phyloP scores from a whole-genome alignment of 2,113 vertebrate genomes.

The Forbesichthys agassizii region DNA sequence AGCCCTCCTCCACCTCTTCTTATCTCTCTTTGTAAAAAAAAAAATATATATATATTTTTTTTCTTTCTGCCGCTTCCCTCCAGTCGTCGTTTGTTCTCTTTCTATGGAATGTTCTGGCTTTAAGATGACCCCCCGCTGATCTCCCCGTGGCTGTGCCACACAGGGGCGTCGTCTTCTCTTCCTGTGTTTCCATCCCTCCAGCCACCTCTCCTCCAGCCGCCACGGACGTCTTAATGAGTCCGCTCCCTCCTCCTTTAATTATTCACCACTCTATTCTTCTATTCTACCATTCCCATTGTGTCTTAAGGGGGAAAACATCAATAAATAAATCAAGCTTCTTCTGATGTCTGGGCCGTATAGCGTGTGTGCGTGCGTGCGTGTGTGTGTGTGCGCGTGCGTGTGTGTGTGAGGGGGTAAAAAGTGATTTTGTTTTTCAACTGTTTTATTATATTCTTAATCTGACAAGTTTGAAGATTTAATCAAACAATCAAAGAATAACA shows the following conservation, averaged over 20 bases:
- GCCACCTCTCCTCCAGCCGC: constrained; percentile 33
- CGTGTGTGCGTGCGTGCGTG: constrained; percentile 4
- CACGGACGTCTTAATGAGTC: constrained; percentile 69
- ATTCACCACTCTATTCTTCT: constrained; percentile 70
- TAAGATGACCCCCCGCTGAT: constrained; percentile 40
- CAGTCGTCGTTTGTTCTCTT: constrained; percentile 20
- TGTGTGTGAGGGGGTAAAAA: background rate
- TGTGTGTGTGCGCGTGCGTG: background rate
- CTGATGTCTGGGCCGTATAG: constrained; percentile 28
- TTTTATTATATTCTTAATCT: constrained; percentile 8
- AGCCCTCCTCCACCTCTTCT: constrained; percentile 2
- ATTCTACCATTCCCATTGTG: constrained; percentile 64
- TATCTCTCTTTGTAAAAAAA: background rate
- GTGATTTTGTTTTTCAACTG: constrained; percentile 6
- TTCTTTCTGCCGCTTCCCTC: background rate
- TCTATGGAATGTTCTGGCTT: constrained; percentile 59
- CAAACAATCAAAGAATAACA: constrained; percentile 14
- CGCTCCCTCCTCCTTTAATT: constrained; percentile 69
- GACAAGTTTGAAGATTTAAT: constrained; percentile 25
- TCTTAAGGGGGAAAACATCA: constrained; percentile 72
- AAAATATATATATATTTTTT: background rate
- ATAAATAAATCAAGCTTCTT: constrained; percentile 75
- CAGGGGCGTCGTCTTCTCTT: constrained; percentile 4
- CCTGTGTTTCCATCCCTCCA: constrained; percentile 32
- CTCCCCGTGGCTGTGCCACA: constrained; percentile 41